phyloP scores from a whole-genome alignment of 2,797 vertebrate species.

The Silurus lanzhouensis region DNA sequence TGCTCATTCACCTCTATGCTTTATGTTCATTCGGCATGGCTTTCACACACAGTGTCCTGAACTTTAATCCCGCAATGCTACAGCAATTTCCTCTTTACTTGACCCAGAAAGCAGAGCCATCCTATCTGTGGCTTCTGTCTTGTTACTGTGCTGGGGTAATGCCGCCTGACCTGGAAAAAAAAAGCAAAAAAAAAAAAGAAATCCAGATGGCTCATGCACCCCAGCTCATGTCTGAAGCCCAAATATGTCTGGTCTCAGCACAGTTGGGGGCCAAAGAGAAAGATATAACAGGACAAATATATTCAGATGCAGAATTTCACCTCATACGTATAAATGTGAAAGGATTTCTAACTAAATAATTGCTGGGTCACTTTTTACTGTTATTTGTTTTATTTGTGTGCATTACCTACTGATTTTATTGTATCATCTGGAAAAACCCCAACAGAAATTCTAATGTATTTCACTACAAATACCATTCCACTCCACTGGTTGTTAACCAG shows the following conservation, averaged over 20 bases:
- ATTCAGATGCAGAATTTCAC: slow-evolving; percentile 53
- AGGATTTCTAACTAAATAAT: slow-evolving; percentile 13
- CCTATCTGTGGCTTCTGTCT: slow-evolving; percentile 59
- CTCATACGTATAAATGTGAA: slow-evolving; percentile 17
- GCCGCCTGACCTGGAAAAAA: slow-evolving; percentile 54
- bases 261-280: slow-evolving; percentile 44
- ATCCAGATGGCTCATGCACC: slow-evolving; percentile 61
- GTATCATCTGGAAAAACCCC: neutral
- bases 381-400: neutral
- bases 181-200: slow-evolving; percentile 19
- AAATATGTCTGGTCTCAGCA: slow-evolving; percentile 58
- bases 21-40: slow-evolving; percentile 43
- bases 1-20: slow-evolving; percentile 37
- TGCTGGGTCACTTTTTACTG: slow-evolving; percentile 16
- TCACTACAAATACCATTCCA: too few species aligned
- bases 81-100: slow-evolving; percentile 59
- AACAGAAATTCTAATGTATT: too few species aligned
- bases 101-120: slow-evolving; percentile 59
- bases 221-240: slow-evolving; percentile 52
- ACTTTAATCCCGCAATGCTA: slow-evolving; percentile 52
- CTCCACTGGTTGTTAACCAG: too few species aligned
- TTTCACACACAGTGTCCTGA: slow-evolving; percentile 53
- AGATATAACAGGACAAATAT: slow-evolving; percentile 54
- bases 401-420: neutral
- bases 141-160: slow-evolving; percentile 55